Evolutionary conservation across 2,113 vertebrate genomes (phyloP), one percentile per base, ranked within the genome.

Genomic region (Mixornis gularis): DNA sequence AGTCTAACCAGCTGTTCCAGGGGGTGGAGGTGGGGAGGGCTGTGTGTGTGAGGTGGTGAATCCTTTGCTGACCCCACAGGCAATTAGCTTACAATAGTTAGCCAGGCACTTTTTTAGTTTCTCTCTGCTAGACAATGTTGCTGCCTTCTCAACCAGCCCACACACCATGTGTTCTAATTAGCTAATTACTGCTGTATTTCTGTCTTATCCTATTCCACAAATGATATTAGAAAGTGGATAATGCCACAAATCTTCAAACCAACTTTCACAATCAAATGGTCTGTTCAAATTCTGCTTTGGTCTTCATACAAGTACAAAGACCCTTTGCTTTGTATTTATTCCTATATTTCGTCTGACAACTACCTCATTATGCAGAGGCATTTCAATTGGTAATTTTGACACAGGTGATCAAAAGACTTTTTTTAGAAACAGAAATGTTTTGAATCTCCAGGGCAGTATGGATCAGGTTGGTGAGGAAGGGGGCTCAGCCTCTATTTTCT

Each of bases 91-190:
- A 58, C 32, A 44, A 52, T 14, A 56, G n/a, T 70, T 26, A 68
- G 29, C 51, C 87, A 70, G 65, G 60, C 1, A n/a, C 70, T 68
- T 86, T 51, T 53, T 88, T 95, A 93, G 62, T 65, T 86, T 46
- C 71, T 87, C 27, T 72, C 81, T 62, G 60, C 53, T 73, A 86
- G 90, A 92, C 62, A 70, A 14, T 36, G 40, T 40, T 90, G 19
- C n/a, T 79, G 82, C 51, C 68, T 89, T 91, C 73, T 90, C 83
- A 92, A 77, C 51, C 74, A 91, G 76, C 93, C 92, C 89, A 94
- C 92, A 80, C 79, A 94, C 83, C 86, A 87, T 96, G 94, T 94
- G 90, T 89, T 94, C 84, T 73, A 93, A 91, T 92, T 83, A 89
- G 40, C 76, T 95, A 95, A 95, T 95, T 96, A 79, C 82, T 66